Percentiles rank a stretch among this genome's conserved stretches.
These are phyloP conservation scores for Cordylochernes scorpioides DNA, from an alignment of 2,888 invertebrate species.

Conservation along the genomic window DNA sequence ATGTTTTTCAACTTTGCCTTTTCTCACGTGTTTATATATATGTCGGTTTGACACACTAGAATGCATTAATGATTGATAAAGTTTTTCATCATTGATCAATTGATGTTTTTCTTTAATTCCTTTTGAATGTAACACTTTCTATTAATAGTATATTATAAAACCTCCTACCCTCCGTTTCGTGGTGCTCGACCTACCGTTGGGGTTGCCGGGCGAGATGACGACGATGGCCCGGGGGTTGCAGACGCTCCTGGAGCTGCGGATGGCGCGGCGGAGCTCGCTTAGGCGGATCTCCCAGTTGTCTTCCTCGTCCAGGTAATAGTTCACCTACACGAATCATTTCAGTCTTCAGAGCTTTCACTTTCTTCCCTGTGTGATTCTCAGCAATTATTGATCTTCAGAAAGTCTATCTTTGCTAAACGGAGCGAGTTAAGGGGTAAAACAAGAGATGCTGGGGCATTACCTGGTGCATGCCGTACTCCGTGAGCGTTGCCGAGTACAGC, in stretches of 20 bases:
- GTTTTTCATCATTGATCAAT: too few relatives aligned
- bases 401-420: background rate
- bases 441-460: slow-evolving; percentile 19
- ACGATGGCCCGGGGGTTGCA: slow-evolving; percentile 56
- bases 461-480: slow-evolving; percentile 57
- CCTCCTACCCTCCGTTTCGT: too few relatives aligned
- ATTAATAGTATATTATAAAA: too few relatives aligned
- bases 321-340: slow-evolving; percentile 32
- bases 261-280: slow-evolving; percentile 47
- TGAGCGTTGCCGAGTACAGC: slow-evolving; percentile 73
- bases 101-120: too few relatives aligned
- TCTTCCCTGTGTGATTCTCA: background rate
- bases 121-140: too few relatives aligned
- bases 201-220: slow-evolving; percentile 95
- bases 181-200: slow-evolving; percentile 41
- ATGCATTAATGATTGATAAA: too few relatives aligned
- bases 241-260: slow-evolving; percentile 31
- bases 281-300: slow-evolving; percentile 56
- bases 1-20: too few relatives aligned
- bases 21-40: too few relatives aligned
- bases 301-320: slow-evolving; percentile 72
- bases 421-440: background rate
- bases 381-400: background rate
- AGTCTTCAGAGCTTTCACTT: too few relatives aligned
- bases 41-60: too few relatives aligned